A percentile compares a stretch with the other conserved stretches of the same genome.
phyloP scores from a whole-genome alignment of 2,113 vertebrate species.

The Prionailurus viverrinus region DNA sequence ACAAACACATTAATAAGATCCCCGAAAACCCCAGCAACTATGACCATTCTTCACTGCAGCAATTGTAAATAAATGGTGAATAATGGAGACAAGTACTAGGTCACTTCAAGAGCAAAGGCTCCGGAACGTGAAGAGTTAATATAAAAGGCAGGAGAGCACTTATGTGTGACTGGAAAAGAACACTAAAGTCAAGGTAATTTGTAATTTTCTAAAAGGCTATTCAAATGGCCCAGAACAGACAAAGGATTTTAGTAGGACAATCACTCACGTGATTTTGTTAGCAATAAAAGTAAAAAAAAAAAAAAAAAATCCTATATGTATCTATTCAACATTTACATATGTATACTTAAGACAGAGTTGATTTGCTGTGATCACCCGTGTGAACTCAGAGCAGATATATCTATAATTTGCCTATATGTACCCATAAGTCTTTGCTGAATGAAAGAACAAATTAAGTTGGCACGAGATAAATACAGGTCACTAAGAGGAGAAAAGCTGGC shows the following conservation, averaged over 20 bases:
- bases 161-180: background rate
- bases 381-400: background rate
- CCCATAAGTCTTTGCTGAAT: constrained; percentile 47
- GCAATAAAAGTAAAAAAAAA: background rate
- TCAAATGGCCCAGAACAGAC: background rate
- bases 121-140: background rate
- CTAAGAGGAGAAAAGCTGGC: background rate
- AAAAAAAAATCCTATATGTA: background rate
- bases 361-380: background rate
- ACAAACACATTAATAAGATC: background rate
- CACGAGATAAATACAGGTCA: background rate
- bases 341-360: background rate
- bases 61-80: background rate
- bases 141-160: background rate
- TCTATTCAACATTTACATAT: background rate
- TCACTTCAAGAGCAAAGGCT: background rate
- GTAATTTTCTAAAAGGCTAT: constrained; percentile 32
- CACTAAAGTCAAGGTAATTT: background rate
- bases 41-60: background rate
- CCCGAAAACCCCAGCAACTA: background rate
- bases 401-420: background rate
- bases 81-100: background rate
- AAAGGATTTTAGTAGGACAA: background rate
- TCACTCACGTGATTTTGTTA: background rate
- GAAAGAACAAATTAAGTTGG: constrained; percentile 20